phyloP scores from a whole-genome alignment of 2,113 vertebrate species.

The Erythrocercus mccallii region DNA sequence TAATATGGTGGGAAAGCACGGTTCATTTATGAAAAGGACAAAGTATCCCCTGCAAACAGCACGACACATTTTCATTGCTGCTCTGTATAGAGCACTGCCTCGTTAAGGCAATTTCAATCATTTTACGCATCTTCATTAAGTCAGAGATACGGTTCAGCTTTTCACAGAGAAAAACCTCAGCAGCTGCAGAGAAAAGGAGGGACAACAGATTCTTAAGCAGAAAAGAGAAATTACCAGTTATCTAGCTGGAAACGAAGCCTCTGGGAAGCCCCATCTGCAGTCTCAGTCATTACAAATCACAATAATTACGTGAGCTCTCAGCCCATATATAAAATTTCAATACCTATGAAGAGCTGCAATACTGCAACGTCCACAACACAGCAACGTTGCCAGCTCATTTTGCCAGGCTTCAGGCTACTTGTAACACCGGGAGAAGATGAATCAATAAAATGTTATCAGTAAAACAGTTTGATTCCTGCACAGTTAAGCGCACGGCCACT shows the following conservation, averaged over 20 bases:
- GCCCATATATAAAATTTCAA: constrained; percentile 17
- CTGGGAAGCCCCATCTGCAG: constrained; percentile 59
- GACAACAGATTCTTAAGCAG: constrained; percentile 55
- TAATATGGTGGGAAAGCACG: background rate
- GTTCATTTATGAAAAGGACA: background rate
- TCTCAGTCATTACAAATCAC: constrained; percentile 31
- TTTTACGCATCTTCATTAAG: constrained; percentile 34
- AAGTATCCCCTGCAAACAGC: background rate
- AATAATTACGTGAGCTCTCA: constrained; percentile 14
- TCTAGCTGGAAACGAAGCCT: constrained; percentile 60
- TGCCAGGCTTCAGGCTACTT: constrained; percentile 41
- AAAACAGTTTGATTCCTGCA: constrained; percentile 63
- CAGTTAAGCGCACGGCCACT: constrained; percentile 46
- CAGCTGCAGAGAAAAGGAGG: constrained; percentile 38
- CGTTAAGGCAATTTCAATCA: constrained; percentile 24
- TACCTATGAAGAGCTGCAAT: background rate
- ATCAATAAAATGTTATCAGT: constrained; percentile 67
- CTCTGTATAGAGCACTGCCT: background rate
- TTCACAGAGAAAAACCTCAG: constrained; percentile 16
- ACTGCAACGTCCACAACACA: background rate
- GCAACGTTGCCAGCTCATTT: constrained; percentile 16
- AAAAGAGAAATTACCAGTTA: constrained; percentile 46
- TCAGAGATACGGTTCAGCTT: background rate
- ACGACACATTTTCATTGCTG: background rate
- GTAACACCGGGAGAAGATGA: constrained; percentile 45